Percentiles rank a stretch among this genome's conserved stretches.
Conservation (phyloP, 2,888 invertebrate species). For the Dione juno region DNA sequence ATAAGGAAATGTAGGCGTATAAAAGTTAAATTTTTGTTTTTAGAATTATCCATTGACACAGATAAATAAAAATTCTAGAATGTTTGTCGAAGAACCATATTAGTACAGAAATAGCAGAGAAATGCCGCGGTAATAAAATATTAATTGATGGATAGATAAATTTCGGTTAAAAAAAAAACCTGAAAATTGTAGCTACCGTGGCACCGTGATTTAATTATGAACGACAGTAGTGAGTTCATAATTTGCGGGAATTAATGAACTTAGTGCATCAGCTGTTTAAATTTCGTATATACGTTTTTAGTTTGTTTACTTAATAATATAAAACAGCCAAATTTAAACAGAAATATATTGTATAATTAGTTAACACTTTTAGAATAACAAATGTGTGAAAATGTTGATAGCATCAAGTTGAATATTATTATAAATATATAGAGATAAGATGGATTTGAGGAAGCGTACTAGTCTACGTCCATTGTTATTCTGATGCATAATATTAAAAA, state of each 20-base stretch:
- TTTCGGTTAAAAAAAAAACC: too few relatives aligned
- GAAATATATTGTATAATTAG: background rate
- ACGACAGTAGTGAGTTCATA: too few relatives aligned
- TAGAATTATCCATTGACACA: background rate
- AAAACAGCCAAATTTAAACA: background rate
- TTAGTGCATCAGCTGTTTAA: too few relatives aligned
- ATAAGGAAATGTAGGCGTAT: too few relatives aligned
- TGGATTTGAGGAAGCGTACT: constrained; percentile 4
- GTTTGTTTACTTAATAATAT: background rate
- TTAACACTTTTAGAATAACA: constrained; percentile 3
- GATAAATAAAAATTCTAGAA: background rate
- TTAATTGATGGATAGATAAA: too few relatives aligned
- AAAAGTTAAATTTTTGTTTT: too few relatives aligned
- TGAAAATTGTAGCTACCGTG: too few relatives aligned
- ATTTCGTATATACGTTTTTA: too few relatives aligned
- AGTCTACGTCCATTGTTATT: constrained; percentile 15
- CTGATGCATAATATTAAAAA: background rate
- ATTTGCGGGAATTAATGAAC: too few relatives aligned
- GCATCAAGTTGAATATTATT: constrained; percentile 3
- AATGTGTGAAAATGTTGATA: constrained; percentile 5
- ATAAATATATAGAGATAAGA: constrained; percentile 1
- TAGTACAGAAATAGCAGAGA: background rate
- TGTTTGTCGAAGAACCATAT: background rate
- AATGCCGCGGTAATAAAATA: too few relatives aligned
- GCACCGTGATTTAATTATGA: too few relatives aligned